phyloP scores from a whole-genome alignment of 2,888 invertebrate genomes.

The Cenopis cana region DNA sequence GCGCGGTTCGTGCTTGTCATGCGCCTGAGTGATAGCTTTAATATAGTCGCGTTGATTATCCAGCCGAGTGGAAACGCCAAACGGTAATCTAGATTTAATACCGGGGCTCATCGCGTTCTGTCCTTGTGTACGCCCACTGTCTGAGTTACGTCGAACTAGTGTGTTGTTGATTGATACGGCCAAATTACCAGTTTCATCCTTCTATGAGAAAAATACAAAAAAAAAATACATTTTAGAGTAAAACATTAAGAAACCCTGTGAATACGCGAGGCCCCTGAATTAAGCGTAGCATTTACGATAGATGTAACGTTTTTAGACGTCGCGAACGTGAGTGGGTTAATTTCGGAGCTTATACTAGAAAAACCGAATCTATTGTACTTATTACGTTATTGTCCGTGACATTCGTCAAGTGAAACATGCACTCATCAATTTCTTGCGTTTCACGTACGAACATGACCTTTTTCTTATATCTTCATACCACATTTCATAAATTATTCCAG shows the following conservation, averaged over 20 bases:
- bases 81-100: constrained; percentile 83
- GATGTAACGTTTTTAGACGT: too few species aligned
- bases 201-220: not conserved
- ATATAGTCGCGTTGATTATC: constrained; percentile 82
- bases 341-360: too few species aligned
- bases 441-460: too few species aligned
- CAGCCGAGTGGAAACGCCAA: constrained; percentile 76
- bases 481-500: not conserved
- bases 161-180: constrained; percentile 11
- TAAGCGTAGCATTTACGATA: too few species aligned
- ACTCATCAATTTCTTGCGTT: too few species aligned
- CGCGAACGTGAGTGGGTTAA: too few species aligned
- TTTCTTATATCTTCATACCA: not conserved
- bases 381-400: too few species aligned
- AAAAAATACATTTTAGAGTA: not conserved
- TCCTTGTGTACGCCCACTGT: constrained; percentile 52
- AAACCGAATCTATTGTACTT: too few species aligned
- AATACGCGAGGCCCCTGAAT: too few species aligned
- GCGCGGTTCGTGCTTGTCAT: constrained; percentile 64
- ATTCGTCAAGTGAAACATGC: too few species aligned
- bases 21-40: constrained; percentile 82
- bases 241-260: not conserved
- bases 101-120: constrained; percentile 73
- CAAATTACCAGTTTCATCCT: not conserved
- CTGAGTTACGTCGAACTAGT: constrained; percentile 34